Conservation (phyloP, 2,113 vertebrate species). For the Anas platyrhynchos region DNA sequence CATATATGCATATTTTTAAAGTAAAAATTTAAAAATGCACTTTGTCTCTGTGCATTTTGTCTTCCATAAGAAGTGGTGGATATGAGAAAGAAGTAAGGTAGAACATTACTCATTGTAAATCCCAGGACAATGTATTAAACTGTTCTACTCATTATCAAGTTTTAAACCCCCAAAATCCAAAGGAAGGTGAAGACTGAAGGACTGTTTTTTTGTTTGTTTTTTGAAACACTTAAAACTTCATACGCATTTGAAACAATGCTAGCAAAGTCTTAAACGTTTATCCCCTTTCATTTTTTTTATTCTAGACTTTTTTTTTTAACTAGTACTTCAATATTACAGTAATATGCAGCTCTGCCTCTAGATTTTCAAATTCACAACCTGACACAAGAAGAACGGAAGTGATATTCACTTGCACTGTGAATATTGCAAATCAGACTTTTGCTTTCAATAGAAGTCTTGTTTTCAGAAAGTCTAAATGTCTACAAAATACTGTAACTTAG, state of each 20-base stretch:
- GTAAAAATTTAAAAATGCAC: too few relatives aligned
- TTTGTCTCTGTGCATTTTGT: neutral
- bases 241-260: neutral
- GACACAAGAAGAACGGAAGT: neutral
- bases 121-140: neutral
- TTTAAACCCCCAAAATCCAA: neutral
- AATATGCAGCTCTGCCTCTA: neutral
- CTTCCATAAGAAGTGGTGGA: neutral
- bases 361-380: neutral
- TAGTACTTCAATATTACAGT: neutral
- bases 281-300: neutral
- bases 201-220: neutral
- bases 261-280: neutral
- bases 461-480: neutral
- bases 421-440: neutral
- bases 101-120: neutral
- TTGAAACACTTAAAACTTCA: neutral
- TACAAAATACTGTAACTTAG: neutral
- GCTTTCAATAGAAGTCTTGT: neutral
- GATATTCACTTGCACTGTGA: neutral
- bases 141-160: neutral
- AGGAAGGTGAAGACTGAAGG: neutral
- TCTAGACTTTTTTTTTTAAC: neutral
- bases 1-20: neutral
- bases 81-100: neutral